A percentile compares a stretch with the other conserved stretches of the same genome.
These are phyloP conservation scores for Piaya cayana DNA, from an alignment of 2,113 vertebrate genomes.

Conservation along the genomic window DNA sequence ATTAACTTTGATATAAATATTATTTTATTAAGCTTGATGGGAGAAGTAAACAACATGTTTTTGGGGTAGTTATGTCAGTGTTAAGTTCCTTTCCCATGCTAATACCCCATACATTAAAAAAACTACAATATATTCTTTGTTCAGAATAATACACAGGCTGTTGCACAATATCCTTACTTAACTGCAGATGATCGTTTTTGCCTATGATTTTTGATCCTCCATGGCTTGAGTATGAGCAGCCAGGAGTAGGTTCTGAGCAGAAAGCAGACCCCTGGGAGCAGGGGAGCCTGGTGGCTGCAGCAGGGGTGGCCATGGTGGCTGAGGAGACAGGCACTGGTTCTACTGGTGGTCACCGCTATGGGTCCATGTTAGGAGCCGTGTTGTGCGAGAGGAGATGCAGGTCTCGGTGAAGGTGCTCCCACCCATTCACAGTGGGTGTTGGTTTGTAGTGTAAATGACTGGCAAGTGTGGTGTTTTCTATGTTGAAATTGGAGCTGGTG, in stretches of 20 bases:
- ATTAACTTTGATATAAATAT: neutral
- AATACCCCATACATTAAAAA: neutral
- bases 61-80: neutral
- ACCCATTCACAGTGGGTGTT: neutral
- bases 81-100: neutral
- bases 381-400: neutral
- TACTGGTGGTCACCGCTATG: neutral
- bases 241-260: neutral
- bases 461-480: rapidly evolving
- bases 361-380: rapidly evolving
- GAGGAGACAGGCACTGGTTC: neutral
- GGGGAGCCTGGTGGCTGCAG: rapidly evolving
- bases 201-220: neutral
- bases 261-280: neutral
- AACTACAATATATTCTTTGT: neutral
- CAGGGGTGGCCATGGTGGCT: neutral
- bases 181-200: neutral
- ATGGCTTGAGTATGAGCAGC: neutral
- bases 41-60: neutral
- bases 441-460: neutral
- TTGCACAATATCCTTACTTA: neutral
- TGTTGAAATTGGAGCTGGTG: neutral
- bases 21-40: neutral
- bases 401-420: neutral
- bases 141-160: neutral